These are phyloP conservation scores for Heliconius melpomene DNA, from an alignment of 1,140 invertebrate genomes.

Conservation along the genomic window DNA sequence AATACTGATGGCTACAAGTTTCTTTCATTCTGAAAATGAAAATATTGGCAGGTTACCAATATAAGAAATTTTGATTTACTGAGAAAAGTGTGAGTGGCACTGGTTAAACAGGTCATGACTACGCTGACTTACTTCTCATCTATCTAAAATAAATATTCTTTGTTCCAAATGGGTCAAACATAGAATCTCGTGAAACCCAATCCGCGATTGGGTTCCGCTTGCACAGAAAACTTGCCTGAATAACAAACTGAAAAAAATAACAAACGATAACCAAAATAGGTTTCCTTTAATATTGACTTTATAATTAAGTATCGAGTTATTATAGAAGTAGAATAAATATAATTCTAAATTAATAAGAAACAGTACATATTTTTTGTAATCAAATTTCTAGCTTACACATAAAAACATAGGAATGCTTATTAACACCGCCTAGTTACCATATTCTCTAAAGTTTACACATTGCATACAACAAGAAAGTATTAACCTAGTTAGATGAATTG, in stretches of 20 bases:
- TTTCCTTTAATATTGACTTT: neutral
- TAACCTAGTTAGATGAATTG: conserved; percentile 26
- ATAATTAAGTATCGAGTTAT: neutral
- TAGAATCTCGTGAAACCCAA: neutral
- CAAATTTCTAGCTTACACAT: neutral
- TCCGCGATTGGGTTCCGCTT: neutral
- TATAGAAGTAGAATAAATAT: neutral
- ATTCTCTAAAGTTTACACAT: neutral
- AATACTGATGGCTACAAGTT: neutral
- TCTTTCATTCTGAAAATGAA: neutral
- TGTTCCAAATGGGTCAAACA: conserved; percentile 5
- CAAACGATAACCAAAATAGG: neutral
- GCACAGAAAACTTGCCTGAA: neutral
- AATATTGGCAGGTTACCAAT: conserved; percentile 25
- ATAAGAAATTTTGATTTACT: conserved; percentile 18
- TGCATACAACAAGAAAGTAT: conserved; percentile 14
- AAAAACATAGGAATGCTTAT: neutral
- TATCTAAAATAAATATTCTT: neutral
- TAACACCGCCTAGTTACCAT: neutral
- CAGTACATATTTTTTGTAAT: neutral
- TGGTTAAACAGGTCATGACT: neutral
- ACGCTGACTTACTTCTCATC: neutral
- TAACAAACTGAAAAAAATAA: too few relatives aligned
- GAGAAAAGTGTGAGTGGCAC: conserved; percentile 12
- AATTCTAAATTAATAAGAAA: neutral